These are phyloP conservation scores for Amphipoea lucens DNA, from an alignment of 2,888 invertebrate species.

Conservation along the genomic window DNA sequence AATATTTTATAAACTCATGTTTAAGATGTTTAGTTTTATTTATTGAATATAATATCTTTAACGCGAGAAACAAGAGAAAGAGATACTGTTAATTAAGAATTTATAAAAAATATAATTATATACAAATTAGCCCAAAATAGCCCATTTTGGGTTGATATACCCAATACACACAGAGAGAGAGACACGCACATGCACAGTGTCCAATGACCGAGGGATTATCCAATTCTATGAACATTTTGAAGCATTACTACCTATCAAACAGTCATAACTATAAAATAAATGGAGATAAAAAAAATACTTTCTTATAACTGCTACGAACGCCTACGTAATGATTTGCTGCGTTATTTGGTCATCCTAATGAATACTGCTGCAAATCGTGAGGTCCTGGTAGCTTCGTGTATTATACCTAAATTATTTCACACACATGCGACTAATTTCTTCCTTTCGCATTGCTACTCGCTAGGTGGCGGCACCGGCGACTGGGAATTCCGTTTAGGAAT, in stretches of 20 bases:
- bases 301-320: constrained; percentile 7
- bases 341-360: background rate
- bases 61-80: background rate
- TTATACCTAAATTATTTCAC: constrained; percentile 3
- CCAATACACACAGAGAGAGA: no score
- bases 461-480: background rate
- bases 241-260: background rate
- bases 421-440: constrained; percentile 3
- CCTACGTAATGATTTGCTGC: constrained; percentile 15
- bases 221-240: background rate
- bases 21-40: background rate
- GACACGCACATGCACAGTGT: no score
- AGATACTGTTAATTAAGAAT: background rate
- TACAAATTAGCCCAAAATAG: no score
- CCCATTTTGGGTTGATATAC: background rate
- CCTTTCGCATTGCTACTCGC: background rate
- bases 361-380: background rate
- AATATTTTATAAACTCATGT: background rate
- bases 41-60: background rate
- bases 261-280: background rate
- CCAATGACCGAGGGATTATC: background rate
- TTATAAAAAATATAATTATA: background rate
- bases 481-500: constrained; percentile 23
- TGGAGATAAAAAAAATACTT: background rate
- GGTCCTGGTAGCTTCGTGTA: background rate